A percentile compares a stretch with the other conserved stretches of the same genome.
phyloP scores from a whole-genome alignment of 2,797 vertebrate species.

The Gila robusta region DNA sequence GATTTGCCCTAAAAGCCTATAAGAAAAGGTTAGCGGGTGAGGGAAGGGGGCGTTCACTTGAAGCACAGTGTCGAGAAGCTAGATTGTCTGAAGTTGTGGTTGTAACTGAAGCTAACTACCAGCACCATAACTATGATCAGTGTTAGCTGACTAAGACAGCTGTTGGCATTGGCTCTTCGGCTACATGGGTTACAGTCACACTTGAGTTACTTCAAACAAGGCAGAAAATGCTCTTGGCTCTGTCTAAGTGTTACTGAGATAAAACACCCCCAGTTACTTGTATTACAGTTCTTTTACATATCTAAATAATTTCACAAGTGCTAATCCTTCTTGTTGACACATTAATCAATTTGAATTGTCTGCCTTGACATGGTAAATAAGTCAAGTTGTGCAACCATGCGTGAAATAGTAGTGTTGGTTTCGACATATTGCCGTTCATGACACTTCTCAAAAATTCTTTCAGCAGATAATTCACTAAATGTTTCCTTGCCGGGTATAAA shows the following conservation, averaged over 20 bases:
- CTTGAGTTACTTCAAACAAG: slow-evolving; percentile 42
- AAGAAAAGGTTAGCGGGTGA: slow-evolving; percentile 68
- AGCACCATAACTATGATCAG: slow-evolving; percentile 31
- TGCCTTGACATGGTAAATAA: slow-evolving; percentile 19
- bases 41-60: background rate
- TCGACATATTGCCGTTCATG: background rate
- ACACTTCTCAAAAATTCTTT: slow-evolving; percentile 7
- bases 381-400: slow-evolving; percentile 15
- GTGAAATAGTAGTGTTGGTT: slow-evolving; percentile 2
- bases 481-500: background rate
- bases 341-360: background rate
- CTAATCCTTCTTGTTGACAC: slow-evolving; percentile 28
- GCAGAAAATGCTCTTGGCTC: slow-evolving; percentile 36
- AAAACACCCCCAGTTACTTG: slow-evolving; percentile 15
- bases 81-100: background rate
- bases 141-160: slow-evolving; percentile 36
- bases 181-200: slow-evolving; percentile 37
- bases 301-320: slow-evolving; percentile 26
- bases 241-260: slow-evolving; percentile 8
- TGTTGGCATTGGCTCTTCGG: slow-evolving; percentile 15
- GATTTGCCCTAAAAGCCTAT: slow-evolving; percentile 71
- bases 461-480: background rate
- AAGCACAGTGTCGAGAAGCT: slow-evolving; percentile 4
- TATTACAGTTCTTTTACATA: slow-evolving; percentile 35
- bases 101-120: slow-evolving; percentile 38